A percentile compares a stretch with the other conserved stretches of the same genome.
Conservation (phyloP, 2,888 invertebrate genomes). For the Boloria euphrosyne region DNA sequence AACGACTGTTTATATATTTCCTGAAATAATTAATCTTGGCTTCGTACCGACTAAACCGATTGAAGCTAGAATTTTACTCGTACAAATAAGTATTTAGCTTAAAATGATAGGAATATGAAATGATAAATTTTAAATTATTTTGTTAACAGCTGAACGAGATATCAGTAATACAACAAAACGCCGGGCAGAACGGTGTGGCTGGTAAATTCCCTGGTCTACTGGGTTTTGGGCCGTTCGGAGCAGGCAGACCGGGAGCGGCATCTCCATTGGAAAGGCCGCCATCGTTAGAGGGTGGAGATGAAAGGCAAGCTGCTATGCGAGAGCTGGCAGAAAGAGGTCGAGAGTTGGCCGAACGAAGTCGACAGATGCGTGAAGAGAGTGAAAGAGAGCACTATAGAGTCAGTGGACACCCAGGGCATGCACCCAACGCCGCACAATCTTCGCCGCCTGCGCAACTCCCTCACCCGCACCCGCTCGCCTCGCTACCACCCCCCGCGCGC, state of each 20-base stretch:
- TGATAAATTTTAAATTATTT: slow-evolving; percentile 19
- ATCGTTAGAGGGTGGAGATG: slow-evolving; percentile 70
- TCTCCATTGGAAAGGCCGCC: slow-evolving; percentile 77
- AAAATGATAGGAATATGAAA: no score
- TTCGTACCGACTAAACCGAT: no score
- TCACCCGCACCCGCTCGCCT: slow-evolving; percentile 74
- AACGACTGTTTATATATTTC: no score
- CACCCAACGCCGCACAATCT: slow-evolving; percentile 68
- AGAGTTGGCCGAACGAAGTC: slow-evolving; percentile 76
- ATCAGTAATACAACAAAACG: slow-evolving; percentile 88
- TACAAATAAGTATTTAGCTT: no score
- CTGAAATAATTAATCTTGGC: no score
- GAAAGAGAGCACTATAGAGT: slow-evolving; percentile 73
- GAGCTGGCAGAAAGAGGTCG: slow-evolving; percentile 81
- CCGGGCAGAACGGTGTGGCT: slow-evolving; percentile 86
- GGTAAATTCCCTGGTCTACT: slow-evolving; percentile 89
- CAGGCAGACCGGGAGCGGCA: slow-evolving; percentile 79
- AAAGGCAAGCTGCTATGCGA: slow-evolving; percentile 76
- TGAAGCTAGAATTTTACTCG: no score
- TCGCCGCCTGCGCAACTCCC: slow-evolving; percentile 55
- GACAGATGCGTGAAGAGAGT: slow-evolving; percentile 77
- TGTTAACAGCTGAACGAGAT: slow-evolving; percentile 88
- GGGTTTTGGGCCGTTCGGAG: slow-evolving; percentile 88
- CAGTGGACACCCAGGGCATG: slow-evolving; percentile 61
- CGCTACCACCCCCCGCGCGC: slow-evolving; percentile 84